Evolutionary conservation across 2,888 invertebrate genomes (phyloP).

Genomic region (Apodemia zela): DNA sequence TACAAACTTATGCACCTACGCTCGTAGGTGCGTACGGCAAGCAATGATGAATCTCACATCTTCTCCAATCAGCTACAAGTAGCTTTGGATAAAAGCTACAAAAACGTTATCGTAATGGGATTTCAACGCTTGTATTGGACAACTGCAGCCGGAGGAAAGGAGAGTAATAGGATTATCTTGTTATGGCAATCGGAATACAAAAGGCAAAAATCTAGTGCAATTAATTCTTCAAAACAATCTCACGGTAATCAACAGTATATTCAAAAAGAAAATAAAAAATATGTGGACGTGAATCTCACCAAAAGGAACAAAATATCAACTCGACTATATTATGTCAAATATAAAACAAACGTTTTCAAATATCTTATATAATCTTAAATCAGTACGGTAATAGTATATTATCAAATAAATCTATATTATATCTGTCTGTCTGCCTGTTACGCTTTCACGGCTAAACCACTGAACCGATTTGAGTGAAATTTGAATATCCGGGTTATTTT

Average conservation of each 20-base stretch:
- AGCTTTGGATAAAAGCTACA: conserved; percentile 7
- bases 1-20: conserved; percentile 29
- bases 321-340: conserved; percentile 13
- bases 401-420: too few relatives aligned
- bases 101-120: conserved; percentile 23
- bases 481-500: too few relatives aligned
- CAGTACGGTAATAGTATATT: too few relatives aligned
- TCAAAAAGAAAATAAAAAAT: conserved; percentile 8
- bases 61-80: conserved; percentile 24
- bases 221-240: conserved; percentile 25
- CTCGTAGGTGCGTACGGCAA: conserved; percentile 11
- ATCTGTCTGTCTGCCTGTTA: too few relatives aligned
- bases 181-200: conserved; percentile 25
- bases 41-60: conserved; percentile 19
- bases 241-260: conserved; percentile 8
- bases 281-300: conserved; percentile 13
- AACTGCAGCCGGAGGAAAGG: conserved; percentile 25
- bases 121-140: conserved; percentile 26
- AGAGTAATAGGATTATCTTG: conserved; percentile 24
- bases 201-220: conserved; percentile 31
- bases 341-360: conserved; percentile 3
- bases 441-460: too few relatives aligned
- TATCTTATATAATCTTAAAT: conserved; percentile 9
- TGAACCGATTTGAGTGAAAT: too few relatives aligned
- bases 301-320: conserved; percentile 8